A percentile compares a stretch with the other conserved stretches of the same genome.
Conservation (phyloP, 1,140 invertebrate genomes). For the Drosophila mayri region DNA sequence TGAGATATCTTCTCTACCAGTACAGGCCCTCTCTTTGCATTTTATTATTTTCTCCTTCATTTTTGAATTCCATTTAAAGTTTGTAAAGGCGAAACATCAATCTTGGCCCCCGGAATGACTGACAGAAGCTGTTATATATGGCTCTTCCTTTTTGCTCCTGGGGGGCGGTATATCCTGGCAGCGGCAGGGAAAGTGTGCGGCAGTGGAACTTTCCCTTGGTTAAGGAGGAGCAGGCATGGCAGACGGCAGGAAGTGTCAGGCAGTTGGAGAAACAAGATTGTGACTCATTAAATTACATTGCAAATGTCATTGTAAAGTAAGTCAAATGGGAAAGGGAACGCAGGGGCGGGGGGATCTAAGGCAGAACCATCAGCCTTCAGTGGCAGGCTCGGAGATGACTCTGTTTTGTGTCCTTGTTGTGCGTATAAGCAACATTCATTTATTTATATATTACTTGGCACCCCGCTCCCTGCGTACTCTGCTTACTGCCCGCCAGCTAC, state of each 20-base stretch:
- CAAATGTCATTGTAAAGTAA: constrained; percentile 83
- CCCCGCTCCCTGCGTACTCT: neutral
- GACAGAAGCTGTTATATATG: constrained; percentile 64
- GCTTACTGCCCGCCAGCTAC: neutral
- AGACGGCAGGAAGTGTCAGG: constrained; percentile 72
- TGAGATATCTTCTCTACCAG: neutral
- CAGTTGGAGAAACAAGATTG: constrained; percentile 80
- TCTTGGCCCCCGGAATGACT: constrained; percentile 63
- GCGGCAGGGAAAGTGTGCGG: constrained; percentile 10
- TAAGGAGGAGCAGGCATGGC: neutral
- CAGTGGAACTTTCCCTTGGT: constrained; percentile 6
- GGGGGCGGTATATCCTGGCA: constrained; percentile 7
- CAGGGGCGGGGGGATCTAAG: constrained; percentile 11
- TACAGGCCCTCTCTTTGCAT: neutral
- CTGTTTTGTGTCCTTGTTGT: constrained; percentile 36
- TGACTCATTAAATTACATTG: constrained; percentile 84
- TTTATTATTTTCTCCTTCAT: constrained; percentile 35
- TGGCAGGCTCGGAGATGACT: constrained; percentile 42
- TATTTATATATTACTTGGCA: constrained; percentile 80
- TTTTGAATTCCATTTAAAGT: constrained; percentile 76
- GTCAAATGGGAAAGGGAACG: constrained; percentile 53
- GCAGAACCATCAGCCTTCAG: constrained; percentile 21
- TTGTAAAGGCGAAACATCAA: constrained; percentile 68
- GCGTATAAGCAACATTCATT: constrained; percentile 77
- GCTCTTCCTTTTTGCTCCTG: constrained; percentile 19